These are phyloP conservation scores for Chaetodon auriga DNA, from an alignment of 2,113 vertebrate species.

Conservation along the genomic window DNA sequence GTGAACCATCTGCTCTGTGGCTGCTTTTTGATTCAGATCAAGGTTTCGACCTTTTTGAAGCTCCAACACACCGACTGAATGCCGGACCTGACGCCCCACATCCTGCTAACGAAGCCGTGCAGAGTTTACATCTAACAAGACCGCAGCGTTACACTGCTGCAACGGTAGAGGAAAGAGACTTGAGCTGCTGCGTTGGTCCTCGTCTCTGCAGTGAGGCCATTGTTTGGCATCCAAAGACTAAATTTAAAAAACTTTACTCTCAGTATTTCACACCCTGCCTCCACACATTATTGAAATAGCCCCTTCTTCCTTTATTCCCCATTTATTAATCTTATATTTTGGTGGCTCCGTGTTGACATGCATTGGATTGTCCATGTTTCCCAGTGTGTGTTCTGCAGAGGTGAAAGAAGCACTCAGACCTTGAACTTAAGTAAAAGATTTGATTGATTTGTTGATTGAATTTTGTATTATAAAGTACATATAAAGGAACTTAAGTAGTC, in stretches of 20 bases:
- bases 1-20: conserved; percentile 75
- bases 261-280: neutral
- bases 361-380: neutral
- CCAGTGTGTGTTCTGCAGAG: too few relatives aligned
- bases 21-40: neutral
- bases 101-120: neutral
- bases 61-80: neutral
- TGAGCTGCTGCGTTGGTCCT: conserved; percentile 8
- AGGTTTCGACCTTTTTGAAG: conserved; percentile 5
- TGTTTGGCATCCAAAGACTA: conserved; percentile 5
- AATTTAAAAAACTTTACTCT: neutral
- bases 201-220: neutral
- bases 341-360: neutral
- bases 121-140: neutral
- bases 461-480: too few relatives aligned
- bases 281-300: neutral
- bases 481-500: too few relatives aligned
- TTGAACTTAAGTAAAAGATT: too few relatives aligned
- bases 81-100: neutral
- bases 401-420: too few relatives aligned
- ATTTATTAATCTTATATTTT: neutral
- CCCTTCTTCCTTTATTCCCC: neutral
- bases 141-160: neutral
- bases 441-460: too few relatives aligned
- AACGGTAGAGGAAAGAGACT: conserved; percentile 4